A percentile compares a stretch with the other conserved stretches of the same genome.
phyloP scores from a whole-genome alignment of 92 coral and sea anemone genomes.

The Parazoanthus swiftii region DNA sequence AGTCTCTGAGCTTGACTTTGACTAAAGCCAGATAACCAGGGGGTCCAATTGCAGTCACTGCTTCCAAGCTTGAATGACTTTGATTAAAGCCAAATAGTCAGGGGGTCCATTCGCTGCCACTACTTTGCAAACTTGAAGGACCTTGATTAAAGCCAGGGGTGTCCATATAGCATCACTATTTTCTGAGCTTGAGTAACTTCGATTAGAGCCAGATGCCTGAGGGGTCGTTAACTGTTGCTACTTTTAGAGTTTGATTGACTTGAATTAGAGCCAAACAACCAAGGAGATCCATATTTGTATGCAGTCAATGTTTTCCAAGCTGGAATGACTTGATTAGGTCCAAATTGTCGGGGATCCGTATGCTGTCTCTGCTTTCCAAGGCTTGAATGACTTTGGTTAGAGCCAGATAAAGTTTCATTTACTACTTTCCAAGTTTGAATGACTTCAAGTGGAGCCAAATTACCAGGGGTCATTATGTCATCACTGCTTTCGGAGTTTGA shows the following conservation, averaged over 20 bases:
- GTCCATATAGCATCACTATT: neutral
- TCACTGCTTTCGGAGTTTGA: neutral
- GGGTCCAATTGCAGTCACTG: too few species aligned
- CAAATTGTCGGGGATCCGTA: neutral
- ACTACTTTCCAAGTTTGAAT: neutral
- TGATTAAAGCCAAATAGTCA: neutral
- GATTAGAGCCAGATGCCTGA: too few species aligned
- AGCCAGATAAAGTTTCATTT: neutral
- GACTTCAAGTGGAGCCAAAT: neutral
- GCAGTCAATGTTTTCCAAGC: neutral
- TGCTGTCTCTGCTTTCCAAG: neutral
- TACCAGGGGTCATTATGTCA: neutral
- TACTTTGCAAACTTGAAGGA: neutral
- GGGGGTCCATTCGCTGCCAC: neutral
- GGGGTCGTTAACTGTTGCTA: neutral
- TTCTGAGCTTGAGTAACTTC: too few species aligned
- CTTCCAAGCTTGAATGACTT: too few species aligned
- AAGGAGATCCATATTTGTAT: neutral
- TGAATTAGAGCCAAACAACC: too few species aligned
- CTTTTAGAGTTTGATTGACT: too few species aligned
- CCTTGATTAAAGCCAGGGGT: neutral
- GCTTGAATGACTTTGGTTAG: neutral
- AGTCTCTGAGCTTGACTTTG: neutral
- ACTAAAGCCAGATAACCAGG: neutral
- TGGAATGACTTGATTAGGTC: too few species aligned